Base-by-base conservation (phyloP, 2,888 invertebrate species). In the Morpho deidamia region DNA sequence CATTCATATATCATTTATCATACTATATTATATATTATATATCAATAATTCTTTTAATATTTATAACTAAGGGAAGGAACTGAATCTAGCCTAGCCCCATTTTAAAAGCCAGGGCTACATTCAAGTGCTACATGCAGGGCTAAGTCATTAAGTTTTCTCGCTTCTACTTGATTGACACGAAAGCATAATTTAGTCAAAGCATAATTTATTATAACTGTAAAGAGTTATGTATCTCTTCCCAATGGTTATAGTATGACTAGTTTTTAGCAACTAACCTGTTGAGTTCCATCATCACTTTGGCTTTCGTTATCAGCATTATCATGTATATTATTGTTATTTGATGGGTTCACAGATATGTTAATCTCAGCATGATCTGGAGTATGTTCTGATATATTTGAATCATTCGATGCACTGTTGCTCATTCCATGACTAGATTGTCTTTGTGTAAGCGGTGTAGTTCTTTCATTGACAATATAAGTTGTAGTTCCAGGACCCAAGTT, bases 251-350 rank as follows among this genome's bases (percentile, higher is more conserved):
- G 23, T 33, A 44, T 9, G 35, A 4, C 32, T n/a, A 44, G 44
- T 23, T 37, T 34, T 8, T 32, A 41, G 11, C 33, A 33, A 23
- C 62, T 62, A 61, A 88, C 89, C 84, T 86, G 86, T 58, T 83
- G 83, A 47, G 77, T 71, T 8, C 86, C 86, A 71, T 88, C 88
- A 53, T 89, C 89, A 72, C 89, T 88, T 60, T 84, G 83, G 54
- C 83, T 87, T 35, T 88, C 88, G 74, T 83, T 86, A 58, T 88
- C 89, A 32, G 72, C 75, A 68, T 83, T 83, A 56, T 87, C 86
- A 72, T 84, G 78, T 51, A 85, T 83, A 59, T 89, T 87, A 59
- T 88, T 88, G 56, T 87, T 88, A 59, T 87, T 88, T 2, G 85
- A 77, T 0, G 87, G 86, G 63, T 88, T 88, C 23, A 85, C 81